Evolutionary conservation across 2,888 invertebrate species (phyloP), one percentile per base, ranked within the genome.

Genomic region (Thecophora atra): DNA sequence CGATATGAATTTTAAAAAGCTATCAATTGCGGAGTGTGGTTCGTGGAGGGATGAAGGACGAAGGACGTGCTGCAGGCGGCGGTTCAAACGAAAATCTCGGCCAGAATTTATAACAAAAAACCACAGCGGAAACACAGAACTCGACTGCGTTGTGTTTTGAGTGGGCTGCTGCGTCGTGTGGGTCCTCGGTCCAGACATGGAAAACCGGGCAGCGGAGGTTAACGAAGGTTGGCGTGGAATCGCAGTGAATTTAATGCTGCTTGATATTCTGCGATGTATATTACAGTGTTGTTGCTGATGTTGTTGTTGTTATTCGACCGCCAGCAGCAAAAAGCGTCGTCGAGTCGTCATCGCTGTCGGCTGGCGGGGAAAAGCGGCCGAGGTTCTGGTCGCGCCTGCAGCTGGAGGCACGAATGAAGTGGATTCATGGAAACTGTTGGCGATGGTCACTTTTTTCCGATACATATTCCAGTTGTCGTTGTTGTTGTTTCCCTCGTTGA

Each of bases 1-100:
- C 37, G 69, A 60, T 67, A 71, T 71, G 71, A 71, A 71, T 71
- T 71, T 71, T 71, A 65, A 71, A 71, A 71, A 65, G 62, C 62
- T 56, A 68, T 68, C 68, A 68, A 56, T 37, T 56, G n/a, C 37
- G 26, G 24, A 66, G 52, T n/a, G 30, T 11, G n/a, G 54, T 21
- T 11, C 15, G 28, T 11, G 11, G 24, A 28, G 17, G 26, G 28
- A 11, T 26, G 26, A 5, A 1, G 28, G 2, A 28, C 3, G 8
- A 28, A 28, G 28, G n/a, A 11, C 15, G 47, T 47, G 37, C 7
- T 5, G n/a, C 0, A 17, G 1, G 24, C 47, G 26, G 47, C 8
- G 47, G 26, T 37, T 42, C 24, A 47, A 47, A 17, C 21, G 44
- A 64, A 58, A 69, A 63, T 70, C 70, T 63, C 62, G 52, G 63